Conservation (phyloP, 2,888 invertebrate genomes). For the Timema cristinae region DNA sequence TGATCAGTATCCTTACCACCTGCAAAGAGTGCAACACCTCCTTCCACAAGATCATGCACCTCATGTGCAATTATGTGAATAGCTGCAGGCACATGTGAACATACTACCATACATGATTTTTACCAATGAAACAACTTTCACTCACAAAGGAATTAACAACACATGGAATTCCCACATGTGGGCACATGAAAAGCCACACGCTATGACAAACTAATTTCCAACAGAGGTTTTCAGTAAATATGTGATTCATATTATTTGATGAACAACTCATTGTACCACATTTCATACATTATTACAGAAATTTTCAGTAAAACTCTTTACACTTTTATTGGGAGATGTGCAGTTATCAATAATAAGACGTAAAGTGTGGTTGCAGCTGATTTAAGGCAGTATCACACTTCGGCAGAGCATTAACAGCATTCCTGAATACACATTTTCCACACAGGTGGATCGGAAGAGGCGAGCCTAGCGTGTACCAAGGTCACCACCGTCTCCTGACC, state of each 20-base stretch:
- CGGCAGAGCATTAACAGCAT: neutral
- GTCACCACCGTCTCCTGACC: neutral
- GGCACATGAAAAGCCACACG: neutral
- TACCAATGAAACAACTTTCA: neutral
- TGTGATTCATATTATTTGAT: neutral
- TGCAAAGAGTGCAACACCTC: neutral
- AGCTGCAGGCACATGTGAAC: constrained; percentile 1
- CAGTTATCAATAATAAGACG: neutral
- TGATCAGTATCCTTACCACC: neutral
- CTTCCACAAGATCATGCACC: neutral
- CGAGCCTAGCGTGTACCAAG: neutral
- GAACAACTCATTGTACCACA: neutral
- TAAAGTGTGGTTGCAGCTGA: neutral
- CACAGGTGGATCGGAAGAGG: neutral
- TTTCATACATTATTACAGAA: neutral
- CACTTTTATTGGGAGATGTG: neutral
- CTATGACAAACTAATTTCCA: neutral
- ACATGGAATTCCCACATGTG: neutral
- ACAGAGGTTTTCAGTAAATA: constrained; percentile 1
- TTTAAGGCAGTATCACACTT: neutral
- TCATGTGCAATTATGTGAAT: neutral
- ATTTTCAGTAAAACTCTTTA: neutral
- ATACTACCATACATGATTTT: neutral
- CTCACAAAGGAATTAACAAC: neutral
- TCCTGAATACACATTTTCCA: neutral